Conservation (phyloP, 2,797 vertebrate genomes). For the Eospalax fontanierii region DNA sequence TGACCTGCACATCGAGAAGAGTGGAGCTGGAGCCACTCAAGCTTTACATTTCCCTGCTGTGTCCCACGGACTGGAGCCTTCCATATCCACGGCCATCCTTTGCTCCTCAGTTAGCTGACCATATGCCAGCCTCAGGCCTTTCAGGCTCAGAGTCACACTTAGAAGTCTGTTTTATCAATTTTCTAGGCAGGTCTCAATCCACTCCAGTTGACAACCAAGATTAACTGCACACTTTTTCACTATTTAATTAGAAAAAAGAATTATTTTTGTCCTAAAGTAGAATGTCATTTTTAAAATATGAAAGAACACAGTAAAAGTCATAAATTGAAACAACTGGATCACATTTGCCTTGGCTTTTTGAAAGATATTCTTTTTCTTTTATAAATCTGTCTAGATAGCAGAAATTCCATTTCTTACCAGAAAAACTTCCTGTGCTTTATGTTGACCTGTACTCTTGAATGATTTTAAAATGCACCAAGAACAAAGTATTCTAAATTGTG, state of each 20-base stretch:
- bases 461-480: background rate
- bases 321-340: conserved; percentile 12
- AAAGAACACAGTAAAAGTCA: background rate
- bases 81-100: background rate
- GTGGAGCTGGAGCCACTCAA: background rate
- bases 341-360: background rate
- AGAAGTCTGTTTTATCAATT: background rate
- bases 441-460: background rate
- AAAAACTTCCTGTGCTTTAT: background rate
- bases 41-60: too few relatives aligned
- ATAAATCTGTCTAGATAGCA: background rate
- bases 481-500: conserved; percentile 22
- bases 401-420: conserved; percentile 19
- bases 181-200: background rate
- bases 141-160: background rate
- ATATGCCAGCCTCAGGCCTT: background rate
- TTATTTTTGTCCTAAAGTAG: background rate
- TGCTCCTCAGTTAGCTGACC: background rate
- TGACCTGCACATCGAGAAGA: background rate
- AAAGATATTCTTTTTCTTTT: conserved; percentile 1
- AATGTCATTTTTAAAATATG: background rate
- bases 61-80: background rate
- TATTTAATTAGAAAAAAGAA: background rate
- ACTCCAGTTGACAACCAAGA: background rate
- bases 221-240: background rate